Evolutionary conservation across 2,113 vertebrate genomes (phyloP).

Genomic region (Siniperca chuatsi): DNA sequence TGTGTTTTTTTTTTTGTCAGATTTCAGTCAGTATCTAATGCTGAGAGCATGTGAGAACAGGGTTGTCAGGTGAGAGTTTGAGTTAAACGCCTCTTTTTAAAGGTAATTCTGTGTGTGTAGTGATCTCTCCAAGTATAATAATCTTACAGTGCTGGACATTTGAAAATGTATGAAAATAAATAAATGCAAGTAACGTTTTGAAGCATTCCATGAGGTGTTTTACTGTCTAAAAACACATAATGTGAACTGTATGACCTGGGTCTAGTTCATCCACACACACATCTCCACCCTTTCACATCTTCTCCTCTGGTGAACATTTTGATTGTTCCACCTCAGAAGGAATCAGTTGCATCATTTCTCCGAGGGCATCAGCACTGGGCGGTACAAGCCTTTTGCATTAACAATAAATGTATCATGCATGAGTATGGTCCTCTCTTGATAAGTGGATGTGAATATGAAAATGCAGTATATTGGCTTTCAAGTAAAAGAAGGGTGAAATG

Average conservation of each 20-base stretch:
- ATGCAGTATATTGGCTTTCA: constrained; percentile 52
- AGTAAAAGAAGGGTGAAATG: constrained; percentile 36
- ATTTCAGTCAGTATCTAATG: constrained; percentile 46
- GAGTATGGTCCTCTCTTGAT: constrained; percentile 75
- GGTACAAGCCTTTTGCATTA: constrained; percentile 84
- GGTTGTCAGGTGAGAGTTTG: background rate
- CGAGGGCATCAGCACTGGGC: constrained; percentile 72
- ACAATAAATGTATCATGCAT: constrained; percentile 82
- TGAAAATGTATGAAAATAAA: background rate
- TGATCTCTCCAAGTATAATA: background rate
- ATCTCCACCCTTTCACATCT: constrained; percentile 47
- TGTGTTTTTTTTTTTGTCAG: constrained; percentile 36
- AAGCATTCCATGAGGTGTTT: constrained; percentile 12
- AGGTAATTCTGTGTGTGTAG: background rate
- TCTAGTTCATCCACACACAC: constrained; percentile 18
- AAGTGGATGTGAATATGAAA: constrained; percentile 74
- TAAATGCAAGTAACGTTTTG: constrained; percentile 1
- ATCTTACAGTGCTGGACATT: background rate
- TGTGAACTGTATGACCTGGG: constrained; percentile 33
- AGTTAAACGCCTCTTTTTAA: background rate
- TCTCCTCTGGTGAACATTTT: constrained; percentile 77
- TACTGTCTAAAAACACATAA: constrained; percentile 2
- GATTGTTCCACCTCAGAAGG: constrained; percentile 78
- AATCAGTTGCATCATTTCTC: constrained; percentile 80
- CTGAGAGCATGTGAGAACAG: constrained; percentile 8